These are phyloP conservation scores for Lepus oiostolus DNA, from an alignment of 2,797 vertebrate species.

Conservation along the genomic window DNA sequence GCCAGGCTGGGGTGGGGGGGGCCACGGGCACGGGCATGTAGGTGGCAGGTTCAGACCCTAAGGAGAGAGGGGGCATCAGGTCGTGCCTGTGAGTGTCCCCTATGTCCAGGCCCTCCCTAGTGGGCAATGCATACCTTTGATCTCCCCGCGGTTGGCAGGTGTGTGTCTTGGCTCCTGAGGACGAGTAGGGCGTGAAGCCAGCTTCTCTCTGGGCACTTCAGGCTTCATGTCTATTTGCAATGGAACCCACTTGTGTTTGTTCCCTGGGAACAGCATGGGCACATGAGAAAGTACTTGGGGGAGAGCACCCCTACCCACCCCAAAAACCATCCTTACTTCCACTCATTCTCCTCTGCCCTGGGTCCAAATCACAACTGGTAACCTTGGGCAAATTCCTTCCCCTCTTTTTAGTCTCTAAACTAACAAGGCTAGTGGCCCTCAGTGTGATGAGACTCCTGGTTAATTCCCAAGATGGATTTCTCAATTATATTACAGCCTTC, in stretches of 20 bases:
- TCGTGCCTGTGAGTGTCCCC: neutral
- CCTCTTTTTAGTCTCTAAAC: conserved; percentile 7
- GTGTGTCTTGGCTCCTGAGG: conserved; percentile 95
- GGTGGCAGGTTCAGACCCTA: conserved; percentile 77
- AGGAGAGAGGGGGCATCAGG: neutral
- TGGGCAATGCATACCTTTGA: conserved; percentile 91
- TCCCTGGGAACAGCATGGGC: conserved; percentile 89
- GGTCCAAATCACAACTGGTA: neutral
- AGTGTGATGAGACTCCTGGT: neutral
- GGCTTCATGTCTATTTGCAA: conserved; percentile 99
- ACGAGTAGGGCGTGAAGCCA: conserved; percentile 95
- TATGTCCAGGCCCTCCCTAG: conserved; percentile 16
- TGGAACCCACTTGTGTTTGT: conserved; percentile 99
- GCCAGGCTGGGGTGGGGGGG: conserved; percentile 92
- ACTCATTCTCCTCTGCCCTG: neutral
- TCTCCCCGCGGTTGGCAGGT: conserved; percentile 93
- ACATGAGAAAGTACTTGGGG: conserved; percentile 72
- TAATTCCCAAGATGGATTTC: neutral
- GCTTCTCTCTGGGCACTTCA: conserved; percentile 96
- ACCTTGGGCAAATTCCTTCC: neutral
- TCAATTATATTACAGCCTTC: neutral
- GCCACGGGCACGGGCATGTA: conserved; percentile 47
- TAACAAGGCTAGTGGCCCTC: neutral
- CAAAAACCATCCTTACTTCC: too few relatives aligned
- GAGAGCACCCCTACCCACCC: neutral